Evolutionary conservation across 2,797 vertebrate genomes (phyloP), one percentile per base, ranked within the genome.

Genomic region (Aselliscus stoliczkanus): DNA sequence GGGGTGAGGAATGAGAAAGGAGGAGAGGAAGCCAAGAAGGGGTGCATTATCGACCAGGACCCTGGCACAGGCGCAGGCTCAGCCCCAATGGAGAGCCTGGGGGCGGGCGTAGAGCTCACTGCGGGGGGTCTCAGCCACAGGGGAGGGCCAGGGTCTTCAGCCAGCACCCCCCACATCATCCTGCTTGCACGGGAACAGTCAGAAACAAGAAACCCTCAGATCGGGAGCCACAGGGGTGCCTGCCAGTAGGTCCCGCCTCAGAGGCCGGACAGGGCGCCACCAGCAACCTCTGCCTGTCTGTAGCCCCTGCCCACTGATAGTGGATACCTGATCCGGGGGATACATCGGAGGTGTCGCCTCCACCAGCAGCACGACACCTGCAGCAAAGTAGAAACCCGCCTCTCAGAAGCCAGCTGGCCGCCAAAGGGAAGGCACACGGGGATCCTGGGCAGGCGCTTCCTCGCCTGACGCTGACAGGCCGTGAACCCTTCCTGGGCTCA

Each of bases 221-320:
- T 4, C 3, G 5, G 60, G n/a, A 42, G 31, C 12, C 34, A 1
- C 23, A 8, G 7, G 7, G 21, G 20, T n/a, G 27, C 20, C 5
- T 2, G 1, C 29, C 2, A 14, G 18, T 3, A 13, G 11, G 7
- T 25, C 75, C 13, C 5, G 6, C 23, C 29, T 91, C 67, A 52
- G 1, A 77, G 4, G 8, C 12, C 14, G 10, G 4, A 11, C 5
- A 14, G 27, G 27, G 34, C 12, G 14, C 47, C 54, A 69, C 4
- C 27, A n/a, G 12, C 29, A 52, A 4, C 34, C 11, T 31, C 58
- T 13, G 39, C 27, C 15, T 70, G 14, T 25, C 2, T 1, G 27
- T 17, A 15, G 31, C 11, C 37, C 47, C 47, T 4, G 14, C 27
- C 27, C 25, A 5, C 1, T 21, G 47, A 14, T 50, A 50, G 47